A percentile compares a stretch with the other conserved stretches of the same genome.
phyloP scores from a whole-genome alignment of 2,797 vertebrate genomes.

The Monodelphis domestica region DNA sequence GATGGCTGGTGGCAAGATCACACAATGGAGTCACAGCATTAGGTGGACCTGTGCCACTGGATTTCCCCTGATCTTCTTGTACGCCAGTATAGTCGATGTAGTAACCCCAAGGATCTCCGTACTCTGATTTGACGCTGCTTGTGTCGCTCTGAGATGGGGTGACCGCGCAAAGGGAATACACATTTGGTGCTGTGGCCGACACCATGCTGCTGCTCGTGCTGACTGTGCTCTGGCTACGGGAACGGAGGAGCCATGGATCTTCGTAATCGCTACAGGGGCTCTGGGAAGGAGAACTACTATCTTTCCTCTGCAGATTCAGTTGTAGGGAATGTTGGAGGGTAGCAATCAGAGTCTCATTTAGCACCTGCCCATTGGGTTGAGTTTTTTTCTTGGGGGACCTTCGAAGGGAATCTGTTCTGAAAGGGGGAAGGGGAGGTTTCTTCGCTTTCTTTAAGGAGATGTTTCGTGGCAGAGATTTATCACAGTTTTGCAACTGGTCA shows the following conservation, averaged over 20 bases:
- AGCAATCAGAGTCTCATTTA: slow-evolving; percentile 94
- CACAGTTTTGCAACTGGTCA: slow-evolving; percentile 86
- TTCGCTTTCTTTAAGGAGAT: slow-evolving; percentile 96
- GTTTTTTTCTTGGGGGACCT: slow-evolving; percentile 88
- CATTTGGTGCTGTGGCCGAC: slow-evolving; percentile 88
- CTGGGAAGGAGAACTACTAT: slow-evolving; percentile 91
- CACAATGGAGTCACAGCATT: slow-evolving; percentile 70
- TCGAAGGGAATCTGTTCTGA: slow-evolving; percentile 95
- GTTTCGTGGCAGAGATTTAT: slow-evolving; percentile 91
- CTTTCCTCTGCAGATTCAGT: slow-evolving; percentile 89
- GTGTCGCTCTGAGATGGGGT: slow-evolving; percentile 96
- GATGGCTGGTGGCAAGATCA: slow-evolving; percentile 82
- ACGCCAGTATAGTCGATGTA: slow-evolving; percentile 90
- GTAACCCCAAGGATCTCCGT: slow-evolving; percentile 95
- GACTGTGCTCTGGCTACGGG: slow-evolving; percentile 94
- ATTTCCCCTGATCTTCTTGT: slow-evolving; percentile 87
- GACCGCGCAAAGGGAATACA: slow-evolving; percentile 92
- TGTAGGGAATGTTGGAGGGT: slow-evolving; percentile 95
- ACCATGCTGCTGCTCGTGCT: slow-evolving; percentile 92
- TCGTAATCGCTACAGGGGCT: slow-evolving; percentile 97
- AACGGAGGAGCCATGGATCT: slow-evolving; percentile 94
- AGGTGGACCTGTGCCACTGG: slow-evolving; percentile 72
- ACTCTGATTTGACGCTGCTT: slow-evolving; percentile 96
- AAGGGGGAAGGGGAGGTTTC: slow-evolving; percentile 94
- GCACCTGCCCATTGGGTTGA: slow-evolving; percentile 87